Base-by-base conservation (phyloP, 2,888 invertebrate genomes). In the Cheilosia vulpina region DNA sequence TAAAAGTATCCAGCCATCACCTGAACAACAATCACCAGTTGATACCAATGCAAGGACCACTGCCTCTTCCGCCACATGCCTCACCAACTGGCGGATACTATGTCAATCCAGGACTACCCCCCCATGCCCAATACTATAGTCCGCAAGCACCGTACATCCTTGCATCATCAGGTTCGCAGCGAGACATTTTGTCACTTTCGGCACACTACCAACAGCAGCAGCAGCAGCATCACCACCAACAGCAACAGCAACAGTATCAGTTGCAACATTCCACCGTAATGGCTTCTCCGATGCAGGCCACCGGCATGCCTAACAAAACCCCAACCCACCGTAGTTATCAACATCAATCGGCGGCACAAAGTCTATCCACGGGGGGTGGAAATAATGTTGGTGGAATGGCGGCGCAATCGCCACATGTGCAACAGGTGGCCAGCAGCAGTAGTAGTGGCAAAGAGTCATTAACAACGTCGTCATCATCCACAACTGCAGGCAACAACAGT, bases 241-340 rank as follows among this genome's bases (percentile, higher is more conserved):
- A 47, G 7, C 45, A 47, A 7, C 45, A 71, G 34, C 68, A 57
- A 82, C 87, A 57, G 45, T 87, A 1, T 88, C 89, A 13, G 88
- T 79, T 6, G 89, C 89, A 79, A 88, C 87, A 72, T 72, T 66
- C 87, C 88, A 24, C 60, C 7, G 58, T 57, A 6, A 75, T 75
- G 69, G 77, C 38, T 3, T 82, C 55, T 69, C 69, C 73, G 60
- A 88, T 78, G 71, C 80, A 66, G 55, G 57, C 66, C 15, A 19
- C 68, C 73, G 1, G 45, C 78, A 65, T 50, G 45, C 43, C 60
- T 63, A 87, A 24, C 60, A 87, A 80, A 43, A 38, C 78, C 45
- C 47, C 84, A 72, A 17, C 53, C 9, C 71, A 81, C 50, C 69
- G 81, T 31, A 62, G 43, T 41, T 81, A 55, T 52, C 66, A 65